Evolutionary conservation across 2,888 invertebrate species (phyloP).

Genomic region (Diplolepis rosae): DNA sequence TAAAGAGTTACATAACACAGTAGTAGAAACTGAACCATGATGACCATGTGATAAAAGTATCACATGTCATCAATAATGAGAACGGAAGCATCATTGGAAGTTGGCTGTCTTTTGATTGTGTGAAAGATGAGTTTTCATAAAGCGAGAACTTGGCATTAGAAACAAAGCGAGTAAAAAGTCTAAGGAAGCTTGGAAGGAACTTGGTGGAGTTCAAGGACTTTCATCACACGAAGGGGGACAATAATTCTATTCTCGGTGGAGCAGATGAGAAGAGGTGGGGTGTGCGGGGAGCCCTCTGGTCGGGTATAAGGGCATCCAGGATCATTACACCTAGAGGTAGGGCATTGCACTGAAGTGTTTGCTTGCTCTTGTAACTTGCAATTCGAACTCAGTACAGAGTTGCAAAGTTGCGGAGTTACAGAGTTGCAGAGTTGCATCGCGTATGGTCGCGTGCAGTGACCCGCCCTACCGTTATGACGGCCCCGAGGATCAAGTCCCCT

Average conservation of each 20-base stretch:
- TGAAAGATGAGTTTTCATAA: background rate
- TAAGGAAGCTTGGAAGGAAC: background rate
- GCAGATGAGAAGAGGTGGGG: slow-evolving; percentile 1
- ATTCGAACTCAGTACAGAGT: slow-evolving; percentile 40
- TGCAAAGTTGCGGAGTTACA: slow-evolving; percentile 37
- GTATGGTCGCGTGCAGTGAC: slow-evolving; percentile 72
- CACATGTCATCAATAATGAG: background rate
- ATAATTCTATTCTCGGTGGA: slow-evolving; percentile 2
- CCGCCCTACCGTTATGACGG: slow-evolving; percentile 75
- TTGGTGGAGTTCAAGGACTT: slow-evolving; percentile 62
- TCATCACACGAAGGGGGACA: slow-evolving; percentile 44
- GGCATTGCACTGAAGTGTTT: slow-evolving; percentile 71
- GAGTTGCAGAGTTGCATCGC: slow-evolving; percentile 29
- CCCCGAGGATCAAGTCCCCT: slow-evolving; percentile 71
- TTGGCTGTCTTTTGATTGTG: background rate
- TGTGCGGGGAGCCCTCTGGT: background rate
- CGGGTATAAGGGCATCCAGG: slow-evolving; percentile 63
- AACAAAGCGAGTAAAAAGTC: background rate
- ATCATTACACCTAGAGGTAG: slow-evolving; percentile 70
- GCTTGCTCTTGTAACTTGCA: slow-evolving; percentile 65
- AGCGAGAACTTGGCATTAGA: background rate
- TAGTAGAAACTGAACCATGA: too few relatives aligned
- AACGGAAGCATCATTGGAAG: background rate
- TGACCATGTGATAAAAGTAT: too few relatives aligned
- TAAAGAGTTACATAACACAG: too few relatives aligned